phyloP scores from a whole-genome alignment of 2,113 vertebrate genomes.

The Hemiscyllium ocellatum region DNA sequence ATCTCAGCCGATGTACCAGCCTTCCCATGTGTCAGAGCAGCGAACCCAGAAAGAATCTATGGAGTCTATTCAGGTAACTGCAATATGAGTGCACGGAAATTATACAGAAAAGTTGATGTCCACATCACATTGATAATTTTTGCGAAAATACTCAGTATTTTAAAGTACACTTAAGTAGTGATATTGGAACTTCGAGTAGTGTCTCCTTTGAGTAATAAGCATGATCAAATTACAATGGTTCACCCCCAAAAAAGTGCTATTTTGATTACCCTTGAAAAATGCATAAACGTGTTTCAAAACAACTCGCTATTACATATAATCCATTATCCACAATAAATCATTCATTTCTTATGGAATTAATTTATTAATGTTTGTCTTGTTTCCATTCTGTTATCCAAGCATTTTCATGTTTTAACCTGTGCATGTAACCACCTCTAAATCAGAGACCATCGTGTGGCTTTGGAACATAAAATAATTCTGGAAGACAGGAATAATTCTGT shows the following conservation, averaged over 20 bases:
- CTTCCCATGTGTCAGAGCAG: conserved; percentile 76
- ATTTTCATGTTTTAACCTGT: neutral
- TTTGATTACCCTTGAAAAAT: neutral
- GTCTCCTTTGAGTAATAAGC: neutral
- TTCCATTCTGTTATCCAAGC: neutral
- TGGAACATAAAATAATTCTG: neutral
- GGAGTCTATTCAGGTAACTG: conserved; percentile 81
- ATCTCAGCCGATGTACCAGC: conserved; percentile 78
- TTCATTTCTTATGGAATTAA: neutral
- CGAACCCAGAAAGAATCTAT: conserved; percentile 74
- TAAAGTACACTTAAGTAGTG: neutral
- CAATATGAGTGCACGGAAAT: neutral
- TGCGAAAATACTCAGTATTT: neutral
- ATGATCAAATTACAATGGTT: neutral
- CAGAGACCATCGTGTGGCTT: neutral
- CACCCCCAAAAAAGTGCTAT: neutral
- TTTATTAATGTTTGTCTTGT: neutral
- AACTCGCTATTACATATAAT: neutral
- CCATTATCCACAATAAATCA: neutral
- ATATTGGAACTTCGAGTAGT: neutral
- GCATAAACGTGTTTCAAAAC: neutral
- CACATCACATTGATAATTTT: neutral
- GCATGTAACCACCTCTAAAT: neutral
- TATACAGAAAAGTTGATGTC: neutral
- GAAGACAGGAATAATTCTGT: too few relatives aligned